Evolutionary conservation across 2,888 invertebrate genomes (phyloP), one percentile per base, ranked within the genome.

Genomic region (Tetranychus truncatus): DNA sequence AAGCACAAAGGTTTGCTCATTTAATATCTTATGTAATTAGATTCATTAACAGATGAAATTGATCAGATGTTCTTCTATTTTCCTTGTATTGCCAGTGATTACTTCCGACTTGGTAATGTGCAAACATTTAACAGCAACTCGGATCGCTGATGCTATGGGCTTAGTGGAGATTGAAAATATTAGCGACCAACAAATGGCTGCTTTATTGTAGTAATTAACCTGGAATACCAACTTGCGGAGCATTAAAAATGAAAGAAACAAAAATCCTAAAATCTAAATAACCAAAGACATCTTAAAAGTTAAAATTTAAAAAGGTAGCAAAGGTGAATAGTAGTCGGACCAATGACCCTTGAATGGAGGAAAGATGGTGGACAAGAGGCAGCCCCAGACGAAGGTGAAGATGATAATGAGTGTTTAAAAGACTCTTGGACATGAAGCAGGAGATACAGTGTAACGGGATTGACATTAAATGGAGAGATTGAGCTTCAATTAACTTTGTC

Each of bases 121-220:
- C 24, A 73, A 73, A 66, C 73, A 73, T 55, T 65, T 73, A 24
- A n/a, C 55, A 7, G 73, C 73, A 9, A 24, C 73, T 20, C 3
- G 73, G n/a, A 20, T 73, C 6, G 46, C 73, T 20, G 20, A 65
- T 24, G 73, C 73, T 9, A 65, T 73, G 73, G 46, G 46, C 21
- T 24, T 45, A 18, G 34, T 72, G 6, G 69, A 69, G 34, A 45
- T 46, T 15, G n/a, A 72, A 45, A n/a, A 72, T 34, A 72, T 72
- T 15, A 34, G 1, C 15, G 72, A 72, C 34, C 69, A 24, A 11
- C 69, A 69, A 20, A 69, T 69, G 21, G 69, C 34, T 11, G 69
- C 18, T 24, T 24, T 24, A 69, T 24, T 69, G 21, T 20, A 69
- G 20, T 24, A 69, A 69, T 20, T 69, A 69, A 69, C 69, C 21